phyloP scores from a whole-genome alignment of 1,140 invertebrate genomes.

The Procambarus clarkii region DNA sequence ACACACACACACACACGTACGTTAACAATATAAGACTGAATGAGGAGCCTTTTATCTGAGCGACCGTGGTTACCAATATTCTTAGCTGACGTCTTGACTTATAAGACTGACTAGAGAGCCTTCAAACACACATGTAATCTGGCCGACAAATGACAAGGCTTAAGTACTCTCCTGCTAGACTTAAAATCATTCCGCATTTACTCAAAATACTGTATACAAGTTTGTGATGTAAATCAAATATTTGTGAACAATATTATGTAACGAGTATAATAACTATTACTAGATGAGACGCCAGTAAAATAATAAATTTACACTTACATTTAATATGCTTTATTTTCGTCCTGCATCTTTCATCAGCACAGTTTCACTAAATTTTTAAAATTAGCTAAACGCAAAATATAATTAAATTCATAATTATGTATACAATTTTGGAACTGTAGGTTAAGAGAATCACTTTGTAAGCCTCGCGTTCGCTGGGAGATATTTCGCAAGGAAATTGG shows the following conservation, averaged over 20 bases:
- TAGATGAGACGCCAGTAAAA: conserved; percentile 1
- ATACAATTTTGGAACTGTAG: not conserved
- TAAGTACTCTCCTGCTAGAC: not conserved
- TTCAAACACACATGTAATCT: too few species aligned
- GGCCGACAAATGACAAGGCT: not conserved
- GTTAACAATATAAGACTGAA: too few species aligned
- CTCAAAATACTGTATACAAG: not conserved
- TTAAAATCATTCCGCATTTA: conserved; percentile 15
- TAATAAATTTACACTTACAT: conserved; percentile 5
- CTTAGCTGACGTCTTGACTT: too few species aligned
- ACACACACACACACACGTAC: too few species aligned
- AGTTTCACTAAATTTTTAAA: not conserved
- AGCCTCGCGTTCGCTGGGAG: too few species aligned
- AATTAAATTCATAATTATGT: not conserved
- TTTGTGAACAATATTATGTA: conserved; percentile 6
- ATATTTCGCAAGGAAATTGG: not conserved
- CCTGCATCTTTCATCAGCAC: not conserved
- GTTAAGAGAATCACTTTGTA: not conserved
- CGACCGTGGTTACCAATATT: too few species aligned
- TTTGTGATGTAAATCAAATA: not conserved
- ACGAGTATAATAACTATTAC: not conserved
- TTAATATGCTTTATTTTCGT: not conserved
- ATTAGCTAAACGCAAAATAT: not conserved
- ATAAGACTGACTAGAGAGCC: too few species aligned
- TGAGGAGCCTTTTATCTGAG: too few species aligned